Conservation (phyloP, 2,888 invertebrate genomes). For the Netelia virgata region DNA sequence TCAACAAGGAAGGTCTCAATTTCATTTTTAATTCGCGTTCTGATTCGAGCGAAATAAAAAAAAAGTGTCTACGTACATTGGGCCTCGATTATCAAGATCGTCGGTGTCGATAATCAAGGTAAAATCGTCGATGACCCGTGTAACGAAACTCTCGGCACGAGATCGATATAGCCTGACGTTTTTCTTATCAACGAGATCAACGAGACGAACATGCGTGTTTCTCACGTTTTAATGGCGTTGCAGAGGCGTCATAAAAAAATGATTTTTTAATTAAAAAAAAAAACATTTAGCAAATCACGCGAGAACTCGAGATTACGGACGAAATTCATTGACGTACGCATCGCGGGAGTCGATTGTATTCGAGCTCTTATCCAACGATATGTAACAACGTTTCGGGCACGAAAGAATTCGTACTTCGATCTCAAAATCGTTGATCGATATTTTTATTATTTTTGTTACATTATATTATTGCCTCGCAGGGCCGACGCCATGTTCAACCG, state of each 20-base stretch:
- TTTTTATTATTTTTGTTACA: no score
- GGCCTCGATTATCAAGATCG: not conserved
- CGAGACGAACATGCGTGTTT: not conserved
- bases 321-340: not conserved
- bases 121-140: conserved; percentile 14
- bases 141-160: not conserved
- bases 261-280: not conserved
- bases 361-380: no score
- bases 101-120: conserved; percentile 39
- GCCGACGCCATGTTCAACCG: conserved; percentile 3
- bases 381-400: no score
- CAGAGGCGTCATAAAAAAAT: not conserved
- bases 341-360: no score
- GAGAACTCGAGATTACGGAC: not conserved
- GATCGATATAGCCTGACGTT: not conserved
- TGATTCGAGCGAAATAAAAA: not conserved
- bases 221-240: not conserved
- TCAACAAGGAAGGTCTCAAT: not conserved
- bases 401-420: not conserved
- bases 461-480: conserved; percentile 4
- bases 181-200: not conserved
- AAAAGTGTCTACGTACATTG: not conserved
- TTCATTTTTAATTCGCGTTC: not conserved
- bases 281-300: not conserved
- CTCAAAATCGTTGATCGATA: not conserved